Percentiles rank a stretch among this genome's conserved stretches.
Evolutionary conservation across 2,888 invertebrate genomes (phyloP).

Genomic region (Synergus laeviventris): DNA sequence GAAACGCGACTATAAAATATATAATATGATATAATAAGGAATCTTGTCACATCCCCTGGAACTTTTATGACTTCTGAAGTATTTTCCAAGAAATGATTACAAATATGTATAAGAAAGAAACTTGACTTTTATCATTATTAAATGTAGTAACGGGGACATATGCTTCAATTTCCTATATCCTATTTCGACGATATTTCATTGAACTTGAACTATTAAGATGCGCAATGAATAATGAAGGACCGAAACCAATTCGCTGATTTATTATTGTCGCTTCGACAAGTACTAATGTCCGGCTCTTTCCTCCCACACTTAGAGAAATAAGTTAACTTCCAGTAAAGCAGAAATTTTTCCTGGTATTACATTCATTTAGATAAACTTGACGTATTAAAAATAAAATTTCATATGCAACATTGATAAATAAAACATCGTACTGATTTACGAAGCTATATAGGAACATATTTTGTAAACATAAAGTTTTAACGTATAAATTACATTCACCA

Average conservation of each 20-base stretch:
- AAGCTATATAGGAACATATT: too few species aligned
- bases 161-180: neutral
- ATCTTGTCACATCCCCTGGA: too few species aligned
- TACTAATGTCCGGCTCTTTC: slow-evolving; percentile 16
- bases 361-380: neutral
- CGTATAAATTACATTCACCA: neutral
- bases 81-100: too few species aligned
- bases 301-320: neutral
- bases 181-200: neutral
- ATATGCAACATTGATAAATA: too few species aligned
- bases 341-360: neutral
- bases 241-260: slow-evolving; percentile 12
- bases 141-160: neutral
- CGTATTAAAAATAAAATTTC: too few species aligned
- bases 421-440: too few species aligned
- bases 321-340: slow-evolving; percentile 11
- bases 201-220: slow-evolving; percentile 3
- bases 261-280: slow-evolving; percentile 34
- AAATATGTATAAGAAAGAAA: too few species aligned
- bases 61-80: too few species aligned
- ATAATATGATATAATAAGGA: too few species aligned
- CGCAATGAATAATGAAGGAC: neutral
- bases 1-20: too few species aligned
- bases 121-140: neutral
- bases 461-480: too few species aligned